These are phyloP conservation scores for Drosophila guanche DNA, from an alignment of 1,140 invertebrate species.

Conservation along the genomic window DNA sequence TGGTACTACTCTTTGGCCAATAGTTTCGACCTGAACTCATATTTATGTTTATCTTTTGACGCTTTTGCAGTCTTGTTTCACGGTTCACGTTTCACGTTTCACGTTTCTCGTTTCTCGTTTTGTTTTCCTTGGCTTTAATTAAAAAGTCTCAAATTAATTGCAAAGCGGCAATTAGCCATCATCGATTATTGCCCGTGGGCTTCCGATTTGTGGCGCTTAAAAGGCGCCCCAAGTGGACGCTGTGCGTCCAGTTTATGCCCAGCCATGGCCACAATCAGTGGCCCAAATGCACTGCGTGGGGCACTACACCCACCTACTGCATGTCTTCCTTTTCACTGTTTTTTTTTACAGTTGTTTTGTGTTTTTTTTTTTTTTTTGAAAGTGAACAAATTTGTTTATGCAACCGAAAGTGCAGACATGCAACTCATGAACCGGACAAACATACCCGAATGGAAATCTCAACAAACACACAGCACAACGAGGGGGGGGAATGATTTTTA, in stretches of 20 bases:
- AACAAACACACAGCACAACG: neutral
- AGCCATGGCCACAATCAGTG: constrained; percentile 7
- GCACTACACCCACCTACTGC: constrained; percentile 7
- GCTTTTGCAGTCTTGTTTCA: neutral
- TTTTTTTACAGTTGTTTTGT: constrained; percentile 15
- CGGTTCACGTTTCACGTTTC: neutral
- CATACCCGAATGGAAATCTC: constrained; percentile 23
- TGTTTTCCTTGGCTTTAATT: constrained; percentile 59
- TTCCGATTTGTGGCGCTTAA: constrained; percentile 35
- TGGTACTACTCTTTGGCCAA: neutral
- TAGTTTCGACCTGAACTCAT: constrained; percentile 49
- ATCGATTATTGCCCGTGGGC: constrained; percentile 14
- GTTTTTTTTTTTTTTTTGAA: constrained; percentile 43
- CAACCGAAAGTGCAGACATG: constrained; percentile 43
- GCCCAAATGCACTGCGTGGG: constrained; percentile 39
- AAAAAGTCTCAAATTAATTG: constrained; percentile 58
- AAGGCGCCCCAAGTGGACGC: constrained; percentile 46
- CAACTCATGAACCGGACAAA: constrained; percentile 41
- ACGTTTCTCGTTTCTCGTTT: neutral
- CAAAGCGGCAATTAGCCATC: constrained; percentile 29
- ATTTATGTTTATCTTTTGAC: constrained; percentile 39
- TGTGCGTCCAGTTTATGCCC: constrained; percentile 58
- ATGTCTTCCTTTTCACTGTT: constrained; percentile 1
- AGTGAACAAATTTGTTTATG: constrained; percentile 55
- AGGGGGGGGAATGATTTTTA: no score